Base-by-base conservation (phyloP, 1,140 invertebrate species). In the Conus betulinus region DNA sequence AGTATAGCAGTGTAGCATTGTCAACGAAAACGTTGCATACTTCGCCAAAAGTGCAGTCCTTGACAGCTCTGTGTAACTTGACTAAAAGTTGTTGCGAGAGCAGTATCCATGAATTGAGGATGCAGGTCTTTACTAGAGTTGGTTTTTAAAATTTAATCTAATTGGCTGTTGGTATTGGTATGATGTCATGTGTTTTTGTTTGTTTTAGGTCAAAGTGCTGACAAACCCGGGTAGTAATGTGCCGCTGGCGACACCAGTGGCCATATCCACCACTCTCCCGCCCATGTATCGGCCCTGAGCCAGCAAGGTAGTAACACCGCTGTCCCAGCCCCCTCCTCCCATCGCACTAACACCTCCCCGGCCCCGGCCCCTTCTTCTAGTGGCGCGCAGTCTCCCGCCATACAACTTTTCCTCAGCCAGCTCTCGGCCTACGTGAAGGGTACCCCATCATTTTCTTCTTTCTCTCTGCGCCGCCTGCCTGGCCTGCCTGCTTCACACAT, bases 261-360 rank as follows among this genome's bases (percentile, higher is more conserved):
- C 96, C 52, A 95, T 97, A 84, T 96, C 96, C 57, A 96, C 96
- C 15, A 96, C 96, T 76, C 91, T 97, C 89, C 96, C 96, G 88
- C 96, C 96, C 87, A 96, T 96, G 90, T 97, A 88, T 96, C 96
- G 87, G 94, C 94, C 81, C 86, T 94, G 55, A 92, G 91, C 88
- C 93, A 94, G 91, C 94, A 94, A 93, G 93, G 94, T 94, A 93
- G 88, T 91, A 90, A 78, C 85, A 89, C 84, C 82, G 79, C 89
- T 76, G 81, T 90, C 85, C 88, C 92, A 88, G 85, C 83, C 86
- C 85, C 92, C 88, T 89, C 91, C 81, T 89, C 87, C 89, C 83
- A 88, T 88, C 88, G 82, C 89, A 88, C 85, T 88, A 79, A 81
- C 79, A 91, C 87, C 85, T 88, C 87, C 78, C 84, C 27, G 63